phyloP scores from a whole-genome alignment of 2,888 invertebrate genomes.

The Cryptus armator region DNA sequence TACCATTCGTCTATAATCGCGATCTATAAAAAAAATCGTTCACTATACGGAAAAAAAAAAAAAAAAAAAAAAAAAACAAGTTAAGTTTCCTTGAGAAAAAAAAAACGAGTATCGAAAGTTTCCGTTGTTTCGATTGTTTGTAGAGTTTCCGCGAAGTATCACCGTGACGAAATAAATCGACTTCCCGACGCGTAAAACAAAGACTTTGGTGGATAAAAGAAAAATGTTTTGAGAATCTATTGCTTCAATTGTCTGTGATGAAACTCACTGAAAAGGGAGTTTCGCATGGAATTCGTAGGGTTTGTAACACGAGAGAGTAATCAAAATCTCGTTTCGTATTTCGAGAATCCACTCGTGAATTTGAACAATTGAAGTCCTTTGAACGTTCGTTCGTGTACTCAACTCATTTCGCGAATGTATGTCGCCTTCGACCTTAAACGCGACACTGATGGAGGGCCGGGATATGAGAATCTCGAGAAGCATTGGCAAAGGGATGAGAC shows the following conservation, averaged over 20 bases:
- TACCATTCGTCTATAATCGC: no score
- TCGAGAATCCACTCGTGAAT: slow-evolving; percentile 21
- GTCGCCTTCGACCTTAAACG: slow-evolving; percentile 37
- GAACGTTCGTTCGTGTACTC: slow-evolving; percentile 17
- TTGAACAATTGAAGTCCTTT: slow-evolving; percentile 56
- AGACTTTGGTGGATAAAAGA: not conserved
- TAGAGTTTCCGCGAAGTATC: no score
- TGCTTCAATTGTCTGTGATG: not conserved
- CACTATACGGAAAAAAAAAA: no score
- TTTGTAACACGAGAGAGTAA: not conserved
- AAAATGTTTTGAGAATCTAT: not conserved
- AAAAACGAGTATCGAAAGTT: no score
- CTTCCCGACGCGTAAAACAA: no score
- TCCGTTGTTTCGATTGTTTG: no score
- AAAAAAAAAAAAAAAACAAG: no score
- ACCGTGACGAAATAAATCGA: no score
- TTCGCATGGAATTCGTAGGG: not conserved
- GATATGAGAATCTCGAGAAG: no score
- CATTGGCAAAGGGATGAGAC: slow-evolving; percentile 12
- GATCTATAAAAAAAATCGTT: no score
- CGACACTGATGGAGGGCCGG: slow-evolving; percentile 13
- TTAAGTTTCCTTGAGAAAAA: no score
- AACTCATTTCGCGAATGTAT: not conserved
- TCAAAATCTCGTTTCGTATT: slow-evolving; percentile 42
- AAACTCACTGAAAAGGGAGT: not conserved